Percentiles rank a stretch among this genome's conserved stretches.
Evolutionary conservation across 2,888 invertebrate genomes (phyloP).

Genomic region (Polyploca ridens): DNA sequence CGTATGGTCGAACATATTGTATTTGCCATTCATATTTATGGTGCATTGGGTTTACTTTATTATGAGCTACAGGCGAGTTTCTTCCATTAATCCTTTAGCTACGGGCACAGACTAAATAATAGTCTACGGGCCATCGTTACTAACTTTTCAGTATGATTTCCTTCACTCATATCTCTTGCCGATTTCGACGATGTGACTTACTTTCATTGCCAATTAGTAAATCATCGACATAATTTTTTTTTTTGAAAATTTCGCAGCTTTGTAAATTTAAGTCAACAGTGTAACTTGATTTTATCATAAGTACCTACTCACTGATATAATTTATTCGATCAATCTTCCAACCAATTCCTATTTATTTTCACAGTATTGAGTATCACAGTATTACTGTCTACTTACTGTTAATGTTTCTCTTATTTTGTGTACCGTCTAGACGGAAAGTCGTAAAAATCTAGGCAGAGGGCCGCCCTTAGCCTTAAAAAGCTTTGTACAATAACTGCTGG

Average conservation of each 20-base stretch:
- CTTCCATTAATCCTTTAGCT: too few species aligned
- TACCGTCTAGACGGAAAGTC: conserved; percentile 48
- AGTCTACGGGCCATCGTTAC: too few species aligned
- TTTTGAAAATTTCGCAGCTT: too few species aligned
- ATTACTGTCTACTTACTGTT: conserved; percentile 25
- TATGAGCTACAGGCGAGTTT: background rate
- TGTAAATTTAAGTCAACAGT: too few species aligned
- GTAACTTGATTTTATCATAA: too few species aligned
- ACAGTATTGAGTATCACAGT: background rate
- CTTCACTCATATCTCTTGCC: too few species aligned
- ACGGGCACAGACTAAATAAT: too few species aligned
- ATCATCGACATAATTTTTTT: too few species aligned
- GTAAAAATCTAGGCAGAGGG: conserved; percentile 36
- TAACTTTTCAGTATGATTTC: too few species aligned
- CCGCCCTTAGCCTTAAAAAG: conserved; percentile 20
- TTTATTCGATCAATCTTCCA: background rate
- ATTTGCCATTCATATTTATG: conserved; percentile 5
- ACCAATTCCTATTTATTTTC: background rate
- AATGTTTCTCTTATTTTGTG: conserved; percentile 29
- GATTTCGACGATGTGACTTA: too few species aligned
- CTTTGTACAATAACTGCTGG: conserved; percentile 11
- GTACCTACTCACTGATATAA: too few species aligned
- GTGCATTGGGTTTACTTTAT: conserved; percentile 19
- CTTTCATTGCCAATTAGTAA: too few species aligned
- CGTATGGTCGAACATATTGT: conserved; percentile 19